Percentiles rank a stretch among this genome's conserved stretches.
These are phyloP conservation scores for Pomacea maculata DNA, from an alignment of 1,140 invertebrate species.

Conservation along the genomic window DNA sequence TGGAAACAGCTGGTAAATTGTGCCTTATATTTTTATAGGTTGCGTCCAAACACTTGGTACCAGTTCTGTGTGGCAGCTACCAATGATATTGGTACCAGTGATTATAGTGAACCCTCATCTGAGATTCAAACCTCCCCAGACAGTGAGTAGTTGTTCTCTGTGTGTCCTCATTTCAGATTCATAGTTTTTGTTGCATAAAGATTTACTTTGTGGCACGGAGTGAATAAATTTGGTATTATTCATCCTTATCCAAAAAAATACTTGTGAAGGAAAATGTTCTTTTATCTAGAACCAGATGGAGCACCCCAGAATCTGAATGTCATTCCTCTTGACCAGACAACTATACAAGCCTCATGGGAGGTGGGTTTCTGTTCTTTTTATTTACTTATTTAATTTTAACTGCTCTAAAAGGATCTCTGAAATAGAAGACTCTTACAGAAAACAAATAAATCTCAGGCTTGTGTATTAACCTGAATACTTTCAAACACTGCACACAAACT, in stretches of 20 bases:
- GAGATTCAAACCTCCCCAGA: constrained; percentile 76
- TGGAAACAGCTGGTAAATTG: too few relatives aligned
- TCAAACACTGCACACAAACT: neutral
- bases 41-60: constrained; percentile 91
- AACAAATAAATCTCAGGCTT: too few relatives aligned
- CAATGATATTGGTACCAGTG: constrained; percentile 94
- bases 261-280: neutral
- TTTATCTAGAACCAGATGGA: constrained; percentile 79
- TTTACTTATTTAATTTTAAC: constrained; percentile 8
- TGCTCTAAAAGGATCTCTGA: neutral
- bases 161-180: neutral
- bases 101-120: constrained; percentile 88
- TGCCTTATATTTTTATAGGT: constrained; percentile 52
- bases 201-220: too few relatives aligned
- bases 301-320: constrained; percentile 85
- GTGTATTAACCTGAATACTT: too few relatives aligned
- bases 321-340: constrained; percentile 86
- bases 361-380: constrained; percentile 37
- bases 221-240: too few relatives aligned
- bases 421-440: too few relatives aligned
- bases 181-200: neutral
- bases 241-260: too few relatives aligned
- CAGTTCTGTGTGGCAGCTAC: constrained; percentile 94
- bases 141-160: constrained; percentile 43
- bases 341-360: constrained; percentile 67